Conservation (phyloP, 2,888 invertebrate species). For the Noctua comes region DNA sequence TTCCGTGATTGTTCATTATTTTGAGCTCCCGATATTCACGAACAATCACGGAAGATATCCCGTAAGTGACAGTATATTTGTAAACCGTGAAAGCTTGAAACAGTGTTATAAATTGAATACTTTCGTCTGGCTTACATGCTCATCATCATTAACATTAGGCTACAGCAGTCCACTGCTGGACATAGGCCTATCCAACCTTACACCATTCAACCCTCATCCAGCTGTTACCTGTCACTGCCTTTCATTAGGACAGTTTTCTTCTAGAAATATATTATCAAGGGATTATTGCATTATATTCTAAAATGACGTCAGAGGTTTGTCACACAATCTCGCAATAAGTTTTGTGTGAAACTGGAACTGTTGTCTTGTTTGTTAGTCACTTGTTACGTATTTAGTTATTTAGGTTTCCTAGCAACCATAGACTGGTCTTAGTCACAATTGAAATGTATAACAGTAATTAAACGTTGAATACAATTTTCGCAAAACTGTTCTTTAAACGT, state of each 20-base stretch:
- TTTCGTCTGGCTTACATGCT: background rate
- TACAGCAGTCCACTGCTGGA: background rate
- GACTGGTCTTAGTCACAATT: conserved; percentile 6
- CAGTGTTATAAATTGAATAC: too few relatives aligned
- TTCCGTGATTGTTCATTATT: too few relatives aligned
- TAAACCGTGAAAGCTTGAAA: too few relatives aligned
- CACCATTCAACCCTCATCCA: background rate
- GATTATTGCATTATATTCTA: background rate
- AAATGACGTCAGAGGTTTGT: conserved; percentile 32
- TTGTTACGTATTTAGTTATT: conserved; percentile 50
- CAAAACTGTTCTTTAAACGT: background rate
- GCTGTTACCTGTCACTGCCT: background rate
- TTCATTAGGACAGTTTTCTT: too few relatives aligned
- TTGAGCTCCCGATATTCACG: too few relatives aligned
- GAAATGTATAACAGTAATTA: conserved; percentile 3
- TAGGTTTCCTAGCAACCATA: conserved; percentile 34
- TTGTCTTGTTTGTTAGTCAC: conserved; percentile 39
- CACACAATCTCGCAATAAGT: conserved; percentile 34
- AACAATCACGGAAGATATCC: too few relatives aligned
- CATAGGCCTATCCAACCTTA: background rate
- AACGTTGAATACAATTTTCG: background rate
- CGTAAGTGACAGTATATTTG: too few relatives aligned
- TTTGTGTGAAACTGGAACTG: conserved; percentile 44
- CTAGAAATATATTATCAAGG: background rate
- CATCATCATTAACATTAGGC: background rate